A percentile compares a stretch with the other conserved stretches of the same genome.
Conservation (phyloP, 37 sponge, comb jelly and placozoan species). For the Cladorhizidae sp. region DNA sequence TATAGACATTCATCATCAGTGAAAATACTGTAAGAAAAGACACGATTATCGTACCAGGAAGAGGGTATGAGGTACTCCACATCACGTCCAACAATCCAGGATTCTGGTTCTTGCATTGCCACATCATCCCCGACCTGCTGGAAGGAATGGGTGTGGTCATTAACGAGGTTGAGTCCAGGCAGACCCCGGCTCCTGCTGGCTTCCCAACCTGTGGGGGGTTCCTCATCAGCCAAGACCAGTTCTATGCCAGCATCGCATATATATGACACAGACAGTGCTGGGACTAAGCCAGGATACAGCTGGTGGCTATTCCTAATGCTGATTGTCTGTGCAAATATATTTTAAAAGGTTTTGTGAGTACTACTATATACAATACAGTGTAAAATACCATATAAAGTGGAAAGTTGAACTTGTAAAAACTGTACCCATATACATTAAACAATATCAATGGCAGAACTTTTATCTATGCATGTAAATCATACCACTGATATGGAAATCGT, state of each 20-base stretch:
- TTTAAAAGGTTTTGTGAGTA: no score
- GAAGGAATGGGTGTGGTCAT: constrained; percentile 84
- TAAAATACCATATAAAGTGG: no score
- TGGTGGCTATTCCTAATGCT: neutral
- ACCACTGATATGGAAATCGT: no score
- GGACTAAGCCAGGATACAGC: neutral
- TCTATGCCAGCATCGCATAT: constrained; percentile 12
- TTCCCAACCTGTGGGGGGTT: constrained; percentile 30
- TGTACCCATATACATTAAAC: no score
- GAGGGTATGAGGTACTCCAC: constrained; percentile 80
- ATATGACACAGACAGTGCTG: constrained; percentile 2
- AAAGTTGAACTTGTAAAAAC: no score
- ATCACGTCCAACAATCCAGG: constrained; percentile 88
- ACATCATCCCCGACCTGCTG: constrained; percentile 76
- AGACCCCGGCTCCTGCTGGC: constrained; percentile 40
- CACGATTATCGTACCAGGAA: constrained; percentile 83
- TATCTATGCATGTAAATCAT: no score
- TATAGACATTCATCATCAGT: neutral
- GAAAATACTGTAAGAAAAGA: constrained; percentile 66
- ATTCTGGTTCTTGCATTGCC: constrained; percentile 92
- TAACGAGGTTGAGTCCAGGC: constrained; percentile 25
- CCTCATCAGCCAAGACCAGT: constrained; percentile 5
- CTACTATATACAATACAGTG: no score
- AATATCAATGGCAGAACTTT: no score
- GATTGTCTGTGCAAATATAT: neutral